These are phyloP conservation scores for Deilephila elpenor DNA, from an alignment of 2,888 invertebrate species.

Conservation along the genomic window DNA sequence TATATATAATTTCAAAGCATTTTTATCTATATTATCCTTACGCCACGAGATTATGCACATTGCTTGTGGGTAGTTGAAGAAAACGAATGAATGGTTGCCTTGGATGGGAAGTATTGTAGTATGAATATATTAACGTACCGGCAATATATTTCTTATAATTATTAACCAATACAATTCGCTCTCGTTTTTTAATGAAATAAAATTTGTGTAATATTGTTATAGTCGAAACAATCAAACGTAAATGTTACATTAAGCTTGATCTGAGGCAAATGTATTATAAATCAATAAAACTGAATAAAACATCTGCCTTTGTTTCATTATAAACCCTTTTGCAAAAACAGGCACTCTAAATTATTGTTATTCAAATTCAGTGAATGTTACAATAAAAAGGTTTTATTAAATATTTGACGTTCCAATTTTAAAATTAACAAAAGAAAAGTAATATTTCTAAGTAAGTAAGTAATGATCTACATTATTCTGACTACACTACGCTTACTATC, in stretches of 20 bases:
- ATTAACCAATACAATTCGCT: not conserved
- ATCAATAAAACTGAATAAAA: conserved; percentile 46
- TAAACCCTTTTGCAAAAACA: too few species aligned
- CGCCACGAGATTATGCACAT: conserved; percentile 7
- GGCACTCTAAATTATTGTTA: too few species aligned
- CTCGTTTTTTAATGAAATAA: not conserved
- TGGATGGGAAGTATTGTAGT: not conserved
- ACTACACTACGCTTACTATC: too few species aligned
- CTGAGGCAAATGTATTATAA: conserved; percentile 52
- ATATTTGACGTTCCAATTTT: too few species aligned
- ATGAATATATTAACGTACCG: not conserved
- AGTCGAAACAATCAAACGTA: not conserved
- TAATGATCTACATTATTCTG: too few species aligned
- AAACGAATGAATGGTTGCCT: not conserved
- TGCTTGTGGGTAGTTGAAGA: not conserved
- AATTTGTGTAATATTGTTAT: conserved; percentile 14
- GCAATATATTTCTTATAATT: not conserved
- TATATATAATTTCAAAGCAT: conserved; percentile 5
- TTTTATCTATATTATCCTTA: not conserved
- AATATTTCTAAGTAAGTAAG: too few species aligned
- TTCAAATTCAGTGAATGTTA: too few species aligned
- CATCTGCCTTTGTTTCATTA: conserved; percentile 6
- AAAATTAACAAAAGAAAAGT: too few species aligned
- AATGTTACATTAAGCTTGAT: conserved; percentile 46
- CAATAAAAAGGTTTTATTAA: too few species aligned